Evolutionary conservation across 1,140 invertebrate species (phyloP).

Genomic region (Drosophila seguyi): DNA sequence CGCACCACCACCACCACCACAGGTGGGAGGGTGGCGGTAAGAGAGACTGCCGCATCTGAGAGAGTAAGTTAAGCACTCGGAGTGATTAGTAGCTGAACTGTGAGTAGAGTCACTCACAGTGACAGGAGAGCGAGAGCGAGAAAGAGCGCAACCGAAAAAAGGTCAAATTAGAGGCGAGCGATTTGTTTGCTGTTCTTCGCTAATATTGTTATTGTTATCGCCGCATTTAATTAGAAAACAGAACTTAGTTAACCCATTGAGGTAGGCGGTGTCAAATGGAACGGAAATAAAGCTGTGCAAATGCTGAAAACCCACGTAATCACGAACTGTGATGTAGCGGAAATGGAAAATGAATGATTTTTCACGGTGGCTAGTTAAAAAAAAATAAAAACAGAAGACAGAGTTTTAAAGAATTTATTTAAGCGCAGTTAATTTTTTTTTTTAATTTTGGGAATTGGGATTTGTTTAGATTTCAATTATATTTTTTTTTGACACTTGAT

Average conservation of each 20-base stretch:
- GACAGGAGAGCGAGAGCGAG: conserved; percentile 12
- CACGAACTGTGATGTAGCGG: conserved; percentile 7
- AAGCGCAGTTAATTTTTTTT: neutral
- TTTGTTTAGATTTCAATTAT: neutral
- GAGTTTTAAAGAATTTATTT: neutral
- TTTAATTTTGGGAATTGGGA: neutral
- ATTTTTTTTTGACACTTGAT: too few species aligned
- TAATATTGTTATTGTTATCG: conserved; percentile 61
- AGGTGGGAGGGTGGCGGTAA: conserved; percentile 22
- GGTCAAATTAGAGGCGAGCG: conserved; percentile 69
- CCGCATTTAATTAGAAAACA: conserved; percentile 71
- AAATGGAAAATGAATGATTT: conserved; percentile 1
- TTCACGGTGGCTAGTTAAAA: neutral
- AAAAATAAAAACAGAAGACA: too few species aligned
- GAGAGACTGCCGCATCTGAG: neutral
- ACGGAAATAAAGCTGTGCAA: conserved; percentile 12
- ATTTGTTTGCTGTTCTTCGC: conserved; percentile 65
- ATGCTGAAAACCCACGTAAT: conserved; percentile 24
- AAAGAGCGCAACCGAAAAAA: conserved; percentile 48
- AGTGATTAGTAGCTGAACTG: conserved; percentile 13
- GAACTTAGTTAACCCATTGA: conserved; percentile 59
- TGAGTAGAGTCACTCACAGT: too few species aligned
- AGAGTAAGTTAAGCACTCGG: conserved; percentile 4
- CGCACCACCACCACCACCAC: conserved; percentile 20
- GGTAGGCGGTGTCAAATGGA: conserved; percentile 31